These are phyloP conservation scores for Stigmatopora argus DNA, from an alignment of 2,113 vertebrate genomes.

Conservation along the genomic window DNA sequence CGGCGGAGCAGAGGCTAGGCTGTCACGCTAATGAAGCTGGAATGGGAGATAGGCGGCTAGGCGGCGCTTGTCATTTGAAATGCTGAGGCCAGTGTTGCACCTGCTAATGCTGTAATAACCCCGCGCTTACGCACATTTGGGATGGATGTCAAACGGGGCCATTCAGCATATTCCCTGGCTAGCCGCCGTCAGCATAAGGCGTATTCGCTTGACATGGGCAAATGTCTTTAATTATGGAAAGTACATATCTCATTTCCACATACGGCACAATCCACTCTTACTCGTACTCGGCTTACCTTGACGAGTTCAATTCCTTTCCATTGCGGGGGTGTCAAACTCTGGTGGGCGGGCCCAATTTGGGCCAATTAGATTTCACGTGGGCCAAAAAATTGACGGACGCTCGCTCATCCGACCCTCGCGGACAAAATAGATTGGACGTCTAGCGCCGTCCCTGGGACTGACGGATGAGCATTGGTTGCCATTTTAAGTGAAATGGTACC, in stretches of 20 bases:
- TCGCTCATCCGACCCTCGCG: too few relatives aligned
- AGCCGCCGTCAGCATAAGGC: background rate
- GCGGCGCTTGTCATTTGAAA: slow-evolving; percentile 12
- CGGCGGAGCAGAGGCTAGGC: slow-evolving; percentile 13
- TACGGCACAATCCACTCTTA: background rate
- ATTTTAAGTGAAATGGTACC: too few relatives aligned
- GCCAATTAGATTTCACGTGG: too few relatives aligned
- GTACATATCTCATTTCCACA: background rate
- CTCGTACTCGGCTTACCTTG: background rate
- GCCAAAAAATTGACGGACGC: too few relatives aligned
- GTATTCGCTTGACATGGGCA: background rate
- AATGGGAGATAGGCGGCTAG: background rate
- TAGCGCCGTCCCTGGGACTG: too few relatives aligned
- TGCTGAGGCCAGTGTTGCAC: slow-evolving; percentile 15
- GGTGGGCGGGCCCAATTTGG: too few relatives aligned
- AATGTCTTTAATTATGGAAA: background rate
- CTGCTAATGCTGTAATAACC: slow-evolving; percentile 7
- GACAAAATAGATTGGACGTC: too few relatives aligned
- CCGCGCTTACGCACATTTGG: slow-evolving; percentile 12
- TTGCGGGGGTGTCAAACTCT: background rate
- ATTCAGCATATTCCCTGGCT: background rate
- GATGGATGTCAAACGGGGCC: background rate
- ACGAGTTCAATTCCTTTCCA: background rate
- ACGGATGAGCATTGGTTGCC: too few relatives aligned
- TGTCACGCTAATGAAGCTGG: slow-evolving; percentile 13